These are phyloP conservation scores for Phallusia fumigata DNA, from an alignment of 23 tunicate genomes.

Conservation along the genomic window DNA sequence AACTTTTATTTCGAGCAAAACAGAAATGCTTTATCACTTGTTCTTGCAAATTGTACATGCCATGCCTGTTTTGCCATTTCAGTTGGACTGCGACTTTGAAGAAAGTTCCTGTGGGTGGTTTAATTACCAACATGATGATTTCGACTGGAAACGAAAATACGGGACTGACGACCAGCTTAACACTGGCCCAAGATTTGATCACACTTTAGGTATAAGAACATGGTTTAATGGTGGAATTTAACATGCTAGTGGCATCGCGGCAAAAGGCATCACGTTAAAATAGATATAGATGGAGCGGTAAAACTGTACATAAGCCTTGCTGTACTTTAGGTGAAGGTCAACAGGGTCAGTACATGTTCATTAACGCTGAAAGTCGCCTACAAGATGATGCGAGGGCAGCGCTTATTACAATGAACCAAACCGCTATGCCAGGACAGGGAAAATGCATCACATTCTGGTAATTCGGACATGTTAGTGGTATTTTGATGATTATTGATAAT, in stretches of 20 bases:
- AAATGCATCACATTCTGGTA: conserved; percentile 89
- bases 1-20: too few species aligned
- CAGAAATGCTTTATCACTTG: not conserved
- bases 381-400: conserved; percentile 52
- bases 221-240: not conserved
- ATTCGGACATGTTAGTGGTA: not conserved
- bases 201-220: conserved; percentile 77
- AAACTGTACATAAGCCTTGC: too few species aligned
- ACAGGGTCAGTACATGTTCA: conserved; percentile 75
- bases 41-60: not conserved
- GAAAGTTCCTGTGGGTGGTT: conserved; percentile 82
- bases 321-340: conserved; percentile 54
- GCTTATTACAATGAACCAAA: conserved; percentile 78
- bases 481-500: too few species aligned
- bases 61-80: conserved; percentile 10
- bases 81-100: conserved; percentile 94
- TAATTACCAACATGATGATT: conserved; percentile 80
- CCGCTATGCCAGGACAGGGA: conserved; percentile 74
- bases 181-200: conserved; percentile 86
- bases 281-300: too few species aligned
- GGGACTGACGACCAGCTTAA: conserved; percentile 40
- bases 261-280: too few species aligned
- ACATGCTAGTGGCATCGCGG: too few species aligned
- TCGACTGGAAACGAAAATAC: conserved; percentile 67
- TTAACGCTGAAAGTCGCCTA: conserved; percentile 60